Conservation (phyloP, 2,113 vertebrate species). For the Calypte anna region DNA sequence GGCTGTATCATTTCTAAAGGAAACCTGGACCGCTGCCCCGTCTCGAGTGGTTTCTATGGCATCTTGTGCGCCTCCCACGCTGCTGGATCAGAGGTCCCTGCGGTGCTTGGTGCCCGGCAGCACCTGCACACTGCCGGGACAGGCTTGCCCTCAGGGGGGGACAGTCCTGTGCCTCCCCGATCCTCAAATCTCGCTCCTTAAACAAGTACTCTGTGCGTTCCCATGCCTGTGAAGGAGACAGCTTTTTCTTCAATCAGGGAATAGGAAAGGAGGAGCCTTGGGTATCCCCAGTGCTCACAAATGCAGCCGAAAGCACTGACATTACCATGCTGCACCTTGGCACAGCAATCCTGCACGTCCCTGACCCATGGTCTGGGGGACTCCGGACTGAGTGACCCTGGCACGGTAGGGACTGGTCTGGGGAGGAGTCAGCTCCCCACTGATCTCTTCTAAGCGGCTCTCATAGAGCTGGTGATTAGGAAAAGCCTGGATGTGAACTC, state of each 20-base stretch:
- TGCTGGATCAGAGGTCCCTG: not conserved
- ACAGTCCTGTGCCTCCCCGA: not conserved
- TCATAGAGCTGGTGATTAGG: not conserved
- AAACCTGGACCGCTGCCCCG: slow-evolving; percentile 21
- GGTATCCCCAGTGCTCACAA: not conserved
- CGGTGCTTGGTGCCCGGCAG: not conserved
- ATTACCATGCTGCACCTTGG: fast-evolving
- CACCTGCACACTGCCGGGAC: not conserved
- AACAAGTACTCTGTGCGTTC: not conserved
- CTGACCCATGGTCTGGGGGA: not conserved
- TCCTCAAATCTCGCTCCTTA: not conserved
- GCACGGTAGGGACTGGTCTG: not conserved
- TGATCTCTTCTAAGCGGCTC: not conserved
- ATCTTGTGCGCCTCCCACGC: slow-evolving; percentile 37
- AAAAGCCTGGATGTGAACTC: not conserved
- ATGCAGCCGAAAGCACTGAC: fast-evolving
- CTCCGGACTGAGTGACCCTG: not conserved
- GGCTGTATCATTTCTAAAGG: not conserved
- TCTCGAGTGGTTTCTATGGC: fast-evolving
- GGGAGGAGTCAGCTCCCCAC: not conserved
- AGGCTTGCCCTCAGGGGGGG: not conserved
- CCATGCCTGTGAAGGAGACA: not conserved
- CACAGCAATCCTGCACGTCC: not conserved
- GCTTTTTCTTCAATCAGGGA: not conserved
- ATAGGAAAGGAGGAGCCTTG: not conserved